Percentiles rank a stretch among this genome's conserved stretches.
phyloP scores from a whole-genome alignment of 2,113 vertebrate genomes.

The Neomonachus schauinslandi region DNA sequence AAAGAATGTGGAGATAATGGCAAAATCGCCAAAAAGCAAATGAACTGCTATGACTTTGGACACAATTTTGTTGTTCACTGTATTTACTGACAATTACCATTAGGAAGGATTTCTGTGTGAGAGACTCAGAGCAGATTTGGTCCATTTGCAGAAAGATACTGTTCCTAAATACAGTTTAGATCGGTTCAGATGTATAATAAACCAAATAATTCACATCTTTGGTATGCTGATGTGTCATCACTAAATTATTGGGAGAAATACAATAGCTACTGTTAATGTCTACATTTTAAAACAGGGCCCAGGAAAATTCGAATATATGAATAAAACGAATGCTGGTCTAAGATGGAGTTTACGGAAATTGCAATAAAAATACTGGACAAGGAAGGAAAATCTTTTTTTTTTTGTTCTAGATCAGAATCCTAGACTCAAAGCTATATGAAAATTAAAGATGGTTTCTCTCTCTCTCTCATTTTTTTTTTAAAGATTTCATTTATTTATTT shows the following conservation, averaged over 20 bases:
- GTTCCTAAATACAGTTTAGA: conserved; percentile 32
- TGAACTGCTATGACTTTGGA: conserved; percentile 58
- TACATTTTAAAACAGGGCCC: background rate
- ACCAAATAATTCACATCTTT: conserved; percentile 39
- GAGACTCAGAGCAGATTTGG: background rate
- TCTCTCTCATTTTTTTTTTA: too few species aligned
- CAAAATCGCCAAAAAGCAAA: conserved; percentile 69
- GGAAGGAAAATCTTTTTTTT: background rate
- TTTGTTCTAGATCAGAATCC: background rate
- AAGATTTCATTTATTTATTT: too few species aligned
- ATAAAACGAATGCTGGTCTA: background rate
- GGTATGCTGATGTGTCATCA: background rate
- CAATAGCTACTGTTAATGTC: background rate
- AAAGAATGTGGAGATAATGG: conserved; percentile 60
- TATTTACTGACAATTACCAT: conserved; percentile 62
- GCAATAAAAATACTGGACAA: background rate
- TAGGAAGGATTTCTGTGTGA: conserved; percentile 16
- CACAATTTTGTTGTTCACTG: background rate
- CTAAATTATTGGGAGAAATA: background rate
- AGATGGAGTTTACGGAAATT: background rate
- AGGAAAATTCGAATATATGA: background rate
- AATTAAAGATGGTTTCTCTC: background rate
- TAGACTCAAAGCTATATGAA: background rate
- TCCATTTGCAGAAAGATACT: conserved; percentile 25
- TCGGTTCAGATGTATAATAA: background rate